phyloP scores from a whole-genome alignment of 2,113 vertebrate species.

The Cyanistes caeruleus region DNA sequence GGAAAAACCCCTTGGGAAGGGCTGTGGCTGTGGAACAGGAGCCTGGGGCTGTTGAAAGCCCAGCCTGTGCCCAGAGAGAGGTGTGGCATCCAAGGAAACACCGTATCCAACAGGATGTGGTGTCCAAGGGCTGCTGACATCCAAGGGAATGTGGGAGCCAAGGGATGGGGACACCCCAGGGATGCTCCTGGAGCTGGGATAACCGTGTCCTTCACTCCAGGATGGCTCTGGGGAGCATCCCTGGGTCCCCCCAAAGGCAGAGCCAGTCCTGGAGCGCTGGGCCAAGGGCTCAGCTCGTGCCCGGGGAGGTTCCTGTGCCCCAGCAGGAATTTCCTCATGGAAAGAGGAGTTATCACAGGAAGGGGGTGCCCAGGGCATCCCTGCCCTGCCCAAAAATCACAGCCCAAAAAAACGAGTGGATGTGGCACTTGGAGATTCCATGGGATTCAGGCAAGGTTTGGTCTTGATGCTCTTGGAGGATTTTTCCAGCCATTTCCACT shows the following conservation, averaged over 20 bases:
- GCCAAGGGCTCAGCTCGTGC: background rate
- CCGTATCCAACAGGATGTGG: rapidly evolving
- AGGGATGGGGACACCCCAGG: background rate
- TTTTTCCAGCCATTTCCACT: background rate
- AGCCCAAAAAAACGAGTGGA: too few species aligned
- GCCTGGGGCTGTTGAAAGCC: background rate
- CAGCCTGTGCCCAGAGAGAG: background rate
- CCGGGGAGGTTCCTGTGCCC: too few species aligned
- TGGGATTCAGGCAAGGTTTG: background rate
- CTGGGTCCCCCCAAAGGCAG: background rate
- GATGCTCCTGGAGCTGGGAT: background rate
- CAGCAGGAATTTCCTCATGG: background rate
- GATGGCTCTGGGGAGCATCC: too few species aligned
- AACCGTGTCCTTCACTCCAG: too few species aligned
- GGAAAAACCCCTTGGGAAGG: background rate
- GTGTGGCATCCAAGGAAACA: background rate
- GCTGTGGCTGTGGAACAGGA: rapidly evolving
- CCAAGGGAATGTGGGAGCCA: background rate
- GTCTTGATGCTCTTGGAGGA: background rate
- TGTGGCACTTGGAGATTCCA: background rate
- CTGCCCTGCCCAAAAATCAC: background rate
- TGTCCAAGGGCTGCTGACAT: rapidly evolving
- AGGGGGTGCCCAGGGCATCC: background rate
- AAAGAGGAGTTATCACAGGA: background rate
- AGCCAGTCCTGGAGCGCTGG: too few species aligned